Evolutionary conservation across 2,888 invertebrate genomes (phyloP).

Genomic region (Microctonus aethiopoides): DNA sequence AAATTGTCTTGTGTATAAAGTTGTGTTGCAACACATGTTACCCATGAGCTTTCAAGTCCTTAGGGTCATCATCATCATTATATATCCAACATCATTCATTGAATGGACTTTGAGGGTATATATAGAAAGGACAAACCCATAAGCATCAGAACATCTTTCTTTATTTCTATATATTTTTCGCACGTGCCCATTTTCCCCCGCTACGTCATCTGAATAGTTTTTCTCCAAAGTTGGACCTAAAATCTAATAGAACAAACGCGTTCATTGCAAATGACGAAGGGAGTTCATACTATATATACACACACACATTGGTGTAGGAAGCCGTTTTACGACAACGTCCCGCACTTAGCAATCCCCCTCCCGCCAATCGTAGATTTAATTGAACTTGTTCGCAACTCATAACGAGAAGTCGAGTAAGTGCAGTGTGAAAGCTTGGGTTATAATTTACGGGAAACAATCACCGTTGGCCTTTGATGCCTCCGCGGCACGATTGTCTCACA

Average conservation of each 20-base stretch:
- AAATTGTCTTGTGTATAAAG: slow-evolving; percentile 10
- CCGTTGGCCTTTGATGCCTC: slow-evolving; percentile 63
- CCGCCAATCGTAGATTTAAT: slow-evolving; percentile 59
- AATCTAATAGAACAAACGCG: not conserved
- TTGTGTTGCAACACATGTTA: slow-evolving; percentile 18
- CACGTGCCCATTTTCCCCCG: slow-evolving; percentile 8
- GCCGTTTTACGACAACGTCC: slow-evolving; percentile 33
- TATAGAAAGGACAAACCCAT: too few species aligned
- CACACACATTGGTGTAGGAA: slow-evolving; percentile 26
- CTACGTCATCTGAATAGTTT: slow-evolving; percentile 25
- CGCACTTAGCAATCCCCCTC: slow-evolving; percentile 1
- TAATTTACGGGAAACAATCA: slow-evolving; percentile 67
- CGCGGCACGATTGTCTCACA: slow-evolving; percentile 24
- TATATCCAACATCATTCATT: slow-evolving; percentile 11
- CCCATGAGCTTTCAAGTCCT: slow-evolving; percentile 16
- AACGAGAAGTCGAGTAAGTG: slow-evolving; percentile 67
- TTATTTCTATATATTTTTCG: not conserved
- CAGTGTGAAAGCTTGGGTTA: slow-evolving; percentile 49
- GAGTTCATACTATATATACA: not conserved
- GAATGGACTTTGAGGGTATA: too few species aligned
- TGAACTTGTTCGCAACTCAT: slow-evolving; percentile 67
- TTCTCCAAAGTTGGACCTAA: slow-evolving; percentile 1
- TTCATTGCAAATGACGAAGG: slow-evolving; percentile 13
- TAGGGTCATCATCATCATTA: slow-evolving; percentile 21
- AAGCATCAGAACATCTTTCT: too few species aligned